Conservation (phyloP, 2,113 vertebrate species). For the Paramisgurnus dabryanus region DNA sequence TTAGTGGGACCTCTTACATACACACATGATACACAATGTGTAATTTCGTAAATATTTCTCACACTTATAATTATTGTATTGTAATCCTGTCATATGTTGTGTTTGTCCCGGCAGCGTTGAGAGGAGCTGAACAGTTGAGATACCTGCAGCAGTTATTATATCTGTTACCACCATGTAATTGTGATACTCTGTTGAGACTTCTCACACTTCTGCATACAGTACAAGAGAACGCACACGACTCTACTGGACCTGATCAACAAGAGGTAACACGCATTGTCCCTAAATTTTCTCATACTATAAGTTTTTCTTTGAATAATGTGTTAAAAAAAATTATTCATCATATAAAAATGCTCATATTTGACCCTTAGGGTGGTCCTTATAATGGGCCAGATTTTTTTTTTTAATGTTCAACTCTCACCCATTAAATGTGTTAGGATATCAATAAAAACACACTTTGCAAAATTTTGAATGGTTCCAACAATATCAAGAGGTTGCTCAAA, state of each 20-base stretch:
- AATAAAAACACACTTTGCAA: no score
- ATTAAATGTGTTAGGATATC: no score
- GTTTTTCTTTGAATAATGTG: no score
- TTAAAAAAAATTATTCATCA: no score
- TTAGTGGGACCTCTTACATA: no score
- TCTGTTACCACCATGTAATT: slow-evolving; percentile 88
- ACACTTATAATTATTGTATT: background rate
- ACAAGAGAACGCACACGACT: slow-evolving; percentile 79
- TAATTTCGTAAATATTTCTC: background rate
- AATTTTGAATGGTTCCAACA: no score
- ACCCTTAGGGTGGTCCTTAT: no score
- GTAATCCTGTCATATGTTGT: background rate
- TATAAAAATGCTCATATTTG: no score
- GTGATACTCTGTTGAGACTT: slow-evolving; percentile 87
- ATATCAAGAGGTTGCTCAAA: no score
- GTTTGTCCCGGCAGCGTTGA: slow-evolving; percentile 71
- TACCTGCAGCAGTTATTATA: slow-evolving; percentile 87
- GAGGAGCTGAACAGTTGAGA: slow-evolving; percentile 74
- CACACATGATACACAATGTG: background rate
- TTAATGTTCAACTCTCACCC: no score
- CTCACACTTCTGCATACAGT: slow-evolving; percentile 80
- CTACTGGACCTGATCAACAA: slow-evolving; percentile 70
- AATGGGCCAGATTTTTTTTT: no score
- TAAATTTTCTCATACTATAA: background rate
- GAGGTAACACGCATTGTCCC: slow-evolving; percentile 70